Evolutionary conservation across 2,113 vertebrate genomes (phyloP).

Genomic region (human (Homo sapiens)): DNA sequence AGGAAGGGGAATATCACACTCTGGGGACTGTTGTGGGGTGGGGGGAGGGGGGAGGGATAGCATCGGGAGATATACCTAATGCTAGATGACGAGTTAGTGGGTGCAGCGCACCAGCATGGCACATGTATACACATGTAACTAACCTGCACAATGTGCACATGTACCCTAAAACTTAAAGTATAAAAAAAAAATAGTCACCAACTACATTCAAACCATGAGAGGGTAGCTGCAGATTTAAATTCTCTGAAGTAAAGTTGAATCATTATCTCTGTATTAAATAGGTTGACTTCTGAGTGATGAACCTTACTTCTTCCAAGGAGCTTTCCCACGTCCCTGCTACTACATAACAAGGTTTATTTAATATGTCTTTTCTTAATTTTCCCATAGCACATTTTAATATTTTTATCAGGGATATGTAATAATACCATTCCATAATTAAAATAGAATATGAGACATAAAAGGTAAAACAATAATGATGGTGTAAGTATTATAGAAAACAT

Average conservation of each 20-base stretch:
- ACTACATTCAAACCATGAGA: background rate
- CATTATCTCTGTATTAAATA: background rate
- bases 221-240: background rate
- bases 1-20: too few species aligned
- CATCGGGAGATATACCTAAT: too few species aligned
- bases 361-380: background rate
- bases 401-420: background rate
- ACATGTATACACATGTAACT: too few species aligned
- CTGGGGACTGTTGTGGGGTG: too few species aligned
- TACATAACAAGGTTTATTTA: background rate
- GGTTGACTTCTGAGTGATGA: background rate
- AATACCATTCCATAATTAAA: background rate
- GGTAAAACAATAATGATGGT: background rate
- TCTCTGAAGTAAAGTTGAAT: background rate
- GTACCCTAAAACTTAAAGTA: too few species aligned
- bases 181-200: background rate
- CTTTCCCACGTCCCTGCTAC: background rate
- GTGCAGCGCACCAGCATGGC: too few species aligned
- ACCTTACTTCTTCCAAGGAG: background rate
- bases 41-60: too few species aligned
- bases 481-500: background rate
- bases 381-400: background rate
- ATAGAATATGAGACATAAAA: background rate
- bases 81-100: too few species aligned
- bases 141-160: too few species aligned